Evolutionary conservation across 1,140 invertebrate species (phyloP).

Genomic region (Solenopsis invicta): DNA sequence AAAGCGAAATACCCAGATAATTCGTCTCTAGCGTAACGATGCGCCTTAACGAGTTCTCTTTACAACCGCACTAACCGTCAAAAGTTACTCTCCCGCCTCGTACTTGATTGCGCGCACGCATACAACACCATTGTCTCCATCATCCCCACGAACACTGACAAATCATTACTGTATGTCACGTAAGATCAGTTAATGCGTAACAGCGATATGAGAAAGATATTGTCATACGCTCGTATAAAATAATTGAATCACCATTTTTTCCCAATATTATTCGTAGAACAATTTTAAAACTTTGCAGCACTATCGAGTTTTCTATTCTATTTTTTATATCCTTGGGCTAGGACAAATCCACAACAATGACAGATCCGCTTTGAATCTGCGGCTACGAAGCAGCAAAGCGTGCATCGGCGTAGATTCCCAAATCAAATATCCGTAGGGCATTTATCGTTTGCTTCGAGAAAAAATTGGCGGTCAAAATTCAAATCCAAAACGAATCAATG

Average conservation of each 20-base stretch:
- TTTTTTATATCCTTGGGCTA: not conserved
- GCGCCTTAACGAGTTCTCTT: constrained; percentile 7
- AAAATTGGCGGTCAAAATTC: constrained; percentile 31
- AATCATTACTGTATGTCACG: not conserved
- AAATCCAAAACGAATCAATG: not conserved
- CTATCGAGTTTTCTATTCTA: not conserved
- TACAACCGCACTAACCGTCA: not conserved
- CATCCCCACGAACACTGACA: not conserved
- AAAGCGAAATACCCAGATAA: not conserved
- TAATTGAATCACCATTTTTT: not conserved
- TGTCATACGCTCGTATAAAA: not conserved
- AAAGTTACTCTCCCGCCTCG: constrained; percentile 12
- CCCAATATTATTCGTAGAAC: not conserved
- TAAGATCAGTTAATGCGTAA: not conserved
- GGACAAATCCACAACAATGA: not conserved
- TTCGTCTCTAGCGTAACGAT: not conserved
- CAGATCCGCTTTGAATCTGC: constrained; percentile 15
- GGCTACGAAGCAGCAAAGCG: not conserved
- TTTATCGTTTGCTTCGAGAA: not conserved
- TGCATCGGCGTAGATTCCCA: constrained; percentile 10
- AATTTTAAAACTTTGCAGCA: not conserved
- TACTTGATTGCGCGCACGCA: constrained; percentile 7
- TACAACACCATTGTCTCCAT: not conserved
- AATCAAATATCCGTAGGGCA: constrained; percentile 19
- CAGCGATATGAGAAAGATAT: not conserved